Percentiles rank a stretch among this genome's conserved stretches.
Conservation (phyloP, 2,888 invertebrate species). For the Calliphora vomitoria region DNA sequence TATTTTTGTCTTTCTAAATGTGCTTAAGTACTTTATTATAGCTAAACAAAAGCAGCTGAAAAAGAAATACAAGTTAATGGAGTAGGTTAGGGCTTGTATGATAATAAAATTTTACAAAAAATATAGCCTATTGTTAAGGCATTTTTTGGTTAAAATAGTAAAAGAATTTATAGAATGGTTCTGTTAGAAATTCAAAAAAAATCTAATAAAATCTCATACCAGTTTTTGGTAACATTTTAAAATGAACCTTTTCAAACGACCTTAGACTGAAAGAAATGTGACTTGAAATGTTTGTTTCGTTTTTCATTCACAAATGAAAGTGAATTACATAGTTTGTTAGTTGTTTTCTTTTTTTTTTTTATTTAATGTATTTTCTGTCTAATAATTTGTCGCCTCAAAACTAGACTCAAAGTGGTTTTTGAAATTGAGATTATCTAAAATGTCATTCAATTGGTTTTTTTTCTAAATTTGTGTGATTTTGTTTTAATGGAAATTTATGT, state of each 20-base stretch:
- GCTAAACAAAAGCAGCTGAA: background rate
- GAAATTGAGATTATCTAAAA: constrained; percentile 17
- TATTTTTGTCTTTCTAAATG: background rate
- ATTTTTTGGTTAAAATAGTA: background rate
- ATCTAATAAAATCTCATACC: background rate
- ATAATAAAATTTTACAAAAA: background rate
- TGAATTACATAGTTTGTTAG: constrained; percentile 18
- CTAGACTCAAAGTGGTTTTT: background rate
- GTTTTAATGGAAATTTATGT: constrained; percentile 18
- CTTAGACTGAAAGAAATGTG: background rate
- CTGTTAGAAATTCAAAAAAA: background rate
- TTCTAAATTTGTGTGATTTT: constrained; percentile 3
- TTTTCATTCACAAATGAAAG: constrained; percentile 45
- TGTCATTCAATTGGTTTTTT: constrained; percentile 15
- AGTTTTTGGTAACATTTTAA: background rate
- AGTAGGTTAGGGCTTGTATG: constrained; percentile 42
- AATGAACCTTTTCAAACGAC: background rate
- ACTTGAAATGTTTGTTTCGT: background rate
- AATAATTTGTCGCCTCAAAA: background rate
- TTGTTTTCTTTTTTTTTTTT: background rate
- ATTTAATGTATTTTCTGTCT: background rate
- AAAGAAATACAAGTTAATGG: constrained; percentile 47
- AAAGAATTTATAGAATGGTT: too few species aligned
- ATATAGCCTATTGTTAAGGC: constrained; percentile 4
- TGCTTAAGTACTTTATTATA: background rate